Conservation (phyloP, 2,113 vertebrate species). For the Panthera leo region DNA sequence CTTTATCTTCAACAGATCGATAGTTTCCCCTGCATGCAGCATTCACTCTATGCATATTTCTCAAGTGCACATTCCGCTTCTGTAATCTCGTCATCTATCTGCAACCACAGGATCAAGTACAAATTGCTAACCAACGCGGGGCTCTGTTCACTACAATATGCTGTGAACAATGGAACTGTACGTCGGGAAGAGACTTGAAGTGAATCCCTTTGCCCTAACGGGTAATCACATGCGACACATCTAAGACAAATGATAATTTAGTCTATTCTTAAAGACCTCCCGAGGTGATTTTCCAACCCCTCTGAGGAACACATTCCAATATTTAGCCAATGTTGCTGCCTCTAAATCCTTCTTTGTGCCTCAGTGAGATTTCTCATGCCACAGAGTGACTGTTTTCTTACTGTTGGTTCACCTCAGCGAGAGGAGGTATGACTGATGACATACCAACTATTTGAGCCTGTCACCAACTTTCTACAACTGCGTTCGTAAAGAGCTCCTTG, state of each 20-base stretch:
- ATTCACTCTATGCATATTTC: neutral
- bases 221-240: slow-evolving; percentile 56
- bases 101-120: slow-evolving; percentile 48
- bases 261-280: slow-evolving; percentile 62
- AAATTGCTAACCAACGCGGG: slow-evolving; percentile 54
- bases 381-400: neutral
- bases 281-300: slow-evolving; percentile 42
- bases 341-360: slow-evolving; percentile 27
- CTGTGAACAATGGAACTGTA: slow-evolving; percentile 23
- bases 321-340: slow-evolving; percentile 28
- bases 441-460: neutral
- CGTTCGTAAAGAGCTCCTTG: neutral
- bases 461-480: neutral
- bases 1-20: neutral
- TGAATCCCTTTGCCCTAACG: slow-evolving; percentile 1
- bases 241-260: slow-evolving; percentile 51
- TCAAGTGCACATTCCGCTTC: slow-evolving; percentile 1
- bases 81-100: slow-evolving; percentile 59
- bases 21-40: neutral
- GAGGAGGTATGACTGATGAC: neutral
- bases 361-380: neutral
- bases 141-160: neutral
- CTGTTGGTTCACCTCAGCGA: neutral
- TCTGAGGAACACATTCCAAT: slow-evolving; percentile 3
- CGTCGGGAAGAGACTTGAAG: neutral